Conservation (phyloP, 2,888 invertebrate species). For the Gasteruption jaculator region DNA sequence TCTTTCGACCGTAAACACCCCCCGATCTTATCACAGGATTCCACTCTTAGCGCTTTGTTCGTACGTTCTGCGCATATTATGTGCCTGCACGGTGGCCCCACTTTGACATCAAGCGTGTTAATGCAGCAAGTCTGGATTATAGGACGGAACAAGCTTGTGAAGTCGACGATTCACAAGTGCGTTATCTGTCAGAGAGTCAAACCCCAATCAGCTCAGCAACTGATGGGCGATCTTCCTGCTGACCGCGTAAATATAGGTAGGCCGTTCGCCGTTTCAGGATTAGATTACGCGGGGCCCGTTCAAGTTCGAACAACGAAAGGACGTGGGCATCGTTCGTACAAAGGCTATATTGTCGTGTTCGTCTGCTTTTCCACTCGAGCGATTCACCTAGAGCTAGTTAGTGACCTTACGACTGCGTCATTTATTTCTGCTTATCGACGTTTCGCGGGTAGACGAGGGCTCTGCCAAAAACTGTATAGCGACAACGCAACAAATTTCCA, state of each 20-base stretch:
- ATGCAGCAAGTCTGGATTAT: conserved; percentile 8
- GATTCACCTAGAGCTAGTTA: conserved; percentile 13
- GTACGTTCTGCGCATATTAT: conserved; percentile 6
- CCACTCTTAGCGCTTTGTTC: conserved; percentile 3
- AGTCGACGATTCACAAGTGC: conserved; percentile 3
- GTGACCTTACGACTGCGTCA: conserved; percentile 10
- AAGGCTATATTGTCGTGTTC: conserved; percentile 13
- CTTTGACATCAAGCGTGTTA: not conserved
- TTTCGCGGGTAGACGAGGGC: conserved; percentile 13
- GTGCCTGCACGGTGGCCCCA: conserved; percentile 8
- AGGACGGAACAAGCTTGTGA: not conserved
- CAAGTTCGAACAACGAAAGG: conserved; percentile 7
- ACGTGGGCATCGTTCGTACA: conserved; percentile 8
- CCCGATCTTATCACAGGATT: conserved; percentile 5
- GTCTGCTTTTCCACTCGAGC: conserved; percentile 12
- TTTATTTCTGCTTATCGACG: conserved; percentile 14
- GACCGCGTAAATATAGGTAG: not conserved
- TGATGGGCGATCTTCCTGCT: conserved; percentile 10
- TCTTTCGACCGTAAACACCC: conserved; percentile 7
- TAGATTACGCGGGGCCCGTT: conserved; percentile 15
- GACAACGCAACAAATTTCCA: conserved; percentile 17
- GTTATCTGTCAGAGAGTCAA: conserved; percentile 6
- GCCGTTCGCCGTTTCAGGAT: conserved; percentile 8
- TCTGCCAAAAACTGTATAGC: conserved; percentile 13
- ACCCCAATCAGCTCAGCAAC: conserved; percentile 5